Base-by-base conservation (phyloP, 2,888 invertebrate genomes). In the Mythimna ferrago region DNA sequence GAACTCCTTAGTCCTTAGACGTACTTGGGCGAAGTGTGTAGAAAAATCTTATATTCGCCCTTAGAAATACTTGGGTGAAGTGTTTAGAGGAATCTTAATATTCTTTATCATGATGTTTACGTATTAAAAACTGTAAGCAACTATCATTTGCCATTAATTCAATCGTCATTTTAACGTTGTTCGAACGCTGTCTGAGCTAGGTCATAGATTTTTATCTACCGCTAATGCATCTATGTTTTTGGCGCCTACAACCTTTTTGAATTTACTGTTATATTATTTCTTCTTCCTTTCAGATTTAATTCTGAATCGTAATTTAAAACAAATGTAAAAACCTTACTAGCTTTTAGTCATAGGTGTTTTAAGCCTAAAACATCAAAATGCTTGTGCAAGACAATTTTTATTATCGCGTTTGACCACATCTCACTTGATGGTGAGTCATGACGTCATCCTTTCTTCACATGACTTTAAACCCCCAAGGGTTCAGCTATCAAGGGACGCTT, bases 1-100 rank as follows among this genome's bases (percentile, higher is more conserved):
- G 71, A 73, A 66, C 54, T 69, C 75, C 75, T 53, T 69, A 57
- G 0, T 54, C 63, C 65, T 35, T 48, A 21, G 11, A 10, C 35
- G 44, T 63, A 48, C 14, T 6, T 14, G 21, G 14, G 3, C 57
- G 32, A 19, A 62, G 9, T 16, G 5, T 7, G 3, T 3, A 6
- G 2, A 26, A 2, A 11, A 11, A 38, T 44, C 7, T 44, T 54
- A 32, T 51, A 21, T 32, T 32, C 32, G 32, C 32, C 32, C 32
- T 32, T 32, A 32, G 32, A 32, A 32, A 32, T 2, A 32, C 32
- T 5, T 32, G 4, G 5, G 2, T 26, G 26, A 26, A 26, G 26
- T 26, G 32, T 5, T 32, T 32, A 32, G 32, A 32, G 5, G 32
- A 32, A 32, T 5, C 32, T 32, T 26, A 26, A 26, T 26, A 26